A percentile compares a stretch with the other conserved stretches of the same genome.
Conservation (phyloP, 2,797 vertebrate species). For the Aplochiton taeniatus region DNA sequence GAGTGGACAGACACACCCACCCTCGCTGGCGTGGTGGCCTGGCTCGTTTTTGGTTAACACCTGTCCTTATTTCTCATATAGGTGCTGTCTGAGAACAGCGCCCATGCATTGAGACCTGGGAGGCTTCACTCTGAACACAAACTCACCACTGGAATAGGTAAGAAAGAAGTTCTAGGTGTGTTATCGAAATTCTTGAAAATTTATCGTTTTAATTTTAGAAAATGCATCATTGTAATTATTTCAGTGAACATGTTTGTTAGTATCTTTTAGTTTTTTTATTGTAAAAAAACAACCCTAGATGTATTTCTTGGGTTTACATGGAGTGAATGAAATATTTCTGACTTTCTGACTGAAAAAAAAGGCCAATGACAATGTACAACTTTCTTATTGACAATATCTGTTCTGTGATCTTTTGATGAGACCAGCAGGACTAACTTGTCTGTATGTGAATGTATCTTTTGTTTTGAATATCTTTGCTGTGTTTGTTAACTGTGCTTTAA, state of each 20-base stretch:
- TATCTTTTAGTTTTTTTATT: too few relatives aligned
- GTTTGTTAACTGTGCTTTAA: conserved; percentile 32
- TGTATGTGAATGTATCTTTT: background rate
- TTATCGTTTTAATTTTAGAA: too few relatives aligned
- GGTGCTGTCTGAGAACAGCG: conserved; percentile 85
- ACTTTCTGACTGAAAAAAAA: too few relatives aligned
- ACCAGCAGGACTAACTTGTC: background rate
- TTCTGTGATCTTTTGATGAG: too few relatives aligned
- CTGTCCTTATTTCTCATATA: conserved; percentile 62
- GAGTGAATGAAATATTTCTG: too few relatives aligned
- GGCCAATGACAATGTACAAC: background rate
- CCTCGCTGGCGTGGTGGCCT: conserved; percentile 34
- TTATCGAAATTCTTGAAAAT: too few relatives aligned
- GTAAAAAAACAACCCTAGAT: too few relatives aligned
- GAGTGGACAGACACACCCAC: conserved; percentile 21
- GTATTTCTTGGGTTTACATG: too few relatives aligned
- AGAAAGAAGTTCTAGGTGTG: conserved; percentile 30
- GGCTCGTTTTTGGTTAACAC: too few relatives aligned
- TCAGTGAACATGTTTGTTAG: too few relatives aligned
- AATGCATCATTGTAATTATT: too few relatives aligned
- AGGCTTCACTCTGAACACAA: conserved; percentile 84
- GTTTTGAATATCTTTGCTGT: conserved; percentile 39
- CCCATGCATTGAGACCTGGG: conserved; percentile 72
- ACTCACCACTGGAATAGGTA: conserved; percentile 83
- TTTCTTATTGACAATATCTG: too few relatives aligned